Evolutionary conservation across 2,888 invertebrate species (phyloP).

Genomic region (Scaptomyza tumidula): DNA sequence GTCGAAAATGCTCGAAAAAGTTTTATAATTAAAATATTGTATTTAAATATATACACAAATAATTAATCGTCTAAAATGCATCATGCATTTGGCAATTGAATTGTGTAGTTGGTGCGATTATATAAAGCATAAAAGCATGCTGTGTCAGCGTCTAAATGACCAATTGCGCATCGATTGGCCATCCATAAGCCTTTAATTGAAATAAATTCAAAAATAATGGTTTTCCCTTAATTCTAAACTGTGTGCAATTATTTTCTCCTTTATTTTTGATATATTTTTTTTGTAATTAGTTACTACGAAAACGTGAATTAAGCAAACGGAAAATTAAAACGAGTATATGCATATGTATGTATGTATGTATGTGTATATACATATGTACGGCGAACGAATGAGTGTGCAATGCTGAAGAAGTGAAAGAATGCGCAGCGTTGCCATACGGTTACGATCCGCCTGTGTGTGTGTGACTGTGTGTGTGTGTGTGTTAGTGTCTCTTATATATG

Average conservation of each 20-base stretch:
- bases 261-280: conserved; percentile 45
- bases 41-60: conserved; percentile 43
- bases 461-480: conserved; percentile 37
- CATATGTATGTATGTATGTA: conserved; percentile 19
- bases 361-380: conserved; percentile 40
- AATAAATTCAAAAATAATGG: conserved; percentile 29
- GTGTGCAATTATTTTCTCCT: conserved; percentile 33
- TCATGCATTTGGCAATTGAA: conserved; percentile 24
- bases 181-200: conserved; percentile 20
- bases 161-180: conserved; percentile 76
- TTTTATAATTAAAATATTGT: conserved; percentile 66
- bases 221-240: conserved; percentile 7
- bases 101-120: conserved; percentile 55
- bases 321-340: conserved; percentile 71
- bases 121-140: conserved; percentile 71
- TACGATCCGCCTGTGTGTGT: conserved; percentile 47
- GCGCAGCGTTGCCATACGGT: conserved; percentile 69
- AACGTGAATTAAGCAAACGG: conserved; percentile 68
- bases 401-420: conserved; percentile 77
- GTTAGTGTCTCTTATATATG: conserved; percentile 28
- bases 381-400: conserved; percentile 78
- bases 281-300: conserved; percentile 61
- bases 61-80: conserved; percentile 34
- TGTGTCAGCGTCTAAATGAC: conserved; percentile 46
- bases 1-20: conserved; percentile 77